phyloP scores from a whole-genome alignment of 1,140 invertebrate genomes.

The Aleiodes sp. region DNA sequence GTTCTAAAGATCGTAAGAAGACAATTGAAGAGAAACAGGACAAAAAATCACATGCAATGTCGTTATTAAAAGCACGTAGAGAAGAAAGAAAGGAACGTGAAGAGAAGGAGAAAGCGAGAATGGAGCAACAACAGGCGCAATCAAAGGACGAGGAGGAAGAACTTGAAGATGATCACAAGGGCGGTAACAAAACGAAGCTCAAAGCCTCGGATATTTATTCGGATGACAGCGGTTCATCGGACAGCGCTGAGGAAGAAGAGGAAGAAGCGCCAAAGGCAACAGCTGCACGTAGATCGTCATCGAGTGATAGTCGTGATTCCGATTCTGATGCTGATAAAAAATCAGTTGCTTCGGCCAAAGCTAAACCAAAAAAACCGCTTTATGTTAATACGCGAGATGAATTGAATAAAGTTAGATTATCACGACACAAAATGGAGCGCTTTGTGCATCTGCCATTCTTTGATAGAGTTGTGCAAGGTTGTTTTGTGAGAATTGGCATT shows the following conservation, averaged over 20 bases:
- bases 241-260: constrained; percentile 74
- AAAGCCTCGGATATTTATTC: constrained; percentile 97
- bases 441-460: constrained; percentile 98
- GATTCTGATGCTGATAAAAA: constrained; percentile 69
- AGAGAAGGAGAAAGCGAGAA: constrained; percentile 70
- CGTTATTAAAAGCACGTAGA: constrained; percentile 85
- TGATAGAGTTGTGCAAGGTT: constrained; percentile 86
- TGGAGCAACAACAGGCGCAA: constrained; percentile 67
- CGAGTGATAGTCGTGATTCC: constrained; percentile 67
- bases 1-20: constrained; percentile 90
- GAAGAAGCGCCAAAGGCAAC: constrained; percentile 64
- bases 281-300: constrained; percentile 64
- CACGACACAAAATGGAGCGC: constrained; percentile 91
- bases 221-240: constrained; percentile 82
- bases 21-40: constrained; percentile 90
- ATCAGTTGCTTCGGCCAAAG: constrained; percentile 62
- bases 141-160: constrained; percentile 70
- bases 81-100: constrained; percentile 83
- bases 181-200: constrained; percentile 73
- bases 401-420: constrained; percentile 87
- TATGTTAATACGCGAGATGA: constrained; percentile 83
- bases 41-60: constrained; percentile 92
- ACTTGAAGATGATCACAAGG: constrained; percentile 66
- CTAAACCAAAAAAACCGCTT: constrained; percentile 68
- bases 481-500: constrained; percentile 96